Percentiles rank a stretch among this genome's conserved stretches.
These are phyloP conservation scores for Synanthedon formicaeformis DNA, from an alignment of 2,888 invertebrate species.

Conservation along the genomic window DNA sequence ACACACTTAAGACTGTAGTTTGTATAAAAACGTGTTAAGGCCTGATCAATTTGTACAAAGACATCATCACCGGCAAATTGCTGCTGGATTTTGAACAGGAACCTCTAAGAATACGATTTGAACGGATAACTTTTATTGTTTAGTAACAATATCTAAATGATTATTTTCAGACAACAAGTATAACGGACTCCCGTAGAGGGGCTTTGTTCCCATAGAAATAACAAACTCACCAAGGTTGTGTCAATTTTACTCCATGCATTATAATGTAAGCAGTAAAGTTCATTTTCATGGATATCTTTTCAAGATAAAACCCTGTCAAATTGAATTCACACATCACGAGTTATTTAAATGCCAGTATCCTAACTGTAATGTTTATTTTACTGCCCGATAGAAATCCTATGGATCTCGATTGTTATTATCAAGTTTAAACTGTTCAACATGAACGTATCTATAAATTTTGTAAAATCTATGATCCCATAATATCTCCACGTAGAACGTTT, in stretches of 20 bases:
- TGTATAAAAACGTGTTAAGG: too few species aligned
- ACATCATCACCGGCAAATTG: too few species aligned
- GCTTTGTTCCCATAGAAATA: background rate
- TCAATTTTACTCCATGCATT: background rate
- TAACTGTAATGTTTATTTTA: conserved; percentile 29
- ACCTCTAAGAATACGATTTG: background rate
- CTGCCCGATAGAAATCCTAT: conserved; percentile 27
- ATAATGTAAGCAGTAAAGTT: background rate
- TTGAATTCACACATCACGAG: conserved; percentile 24
- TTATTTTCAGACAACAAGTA: background rate
- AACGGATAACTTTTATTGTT: background rate
- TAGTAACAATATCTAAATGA: background rate
- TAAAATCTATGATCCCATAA: too few species aligned
- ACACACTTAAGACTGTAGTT: too few species aligned
- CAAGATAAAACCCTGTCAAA: background rate
- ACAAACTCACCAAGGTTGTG: background rate
- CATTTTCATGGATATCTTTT: background rate
- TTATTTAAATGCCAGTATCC: conserved; percentile 34
- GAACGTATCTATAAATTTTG: too few species aligned
- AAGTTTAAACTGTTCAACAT: too few species aligned
- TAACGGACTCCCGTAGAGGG: background rate
- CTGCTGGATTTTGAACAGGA: too few species aligned
- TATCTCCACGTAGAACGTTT: too few species aligned
- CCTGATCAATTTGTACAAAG: too few species aligned
- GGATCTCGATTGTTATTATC: conserved; percentile 17